Evolutionary conservation across 2,797 vertebrate genomes (phyloP), one percentile per base, ranked within the genome.

Genomic region (Chaetophractus vellerosus): DNA sequence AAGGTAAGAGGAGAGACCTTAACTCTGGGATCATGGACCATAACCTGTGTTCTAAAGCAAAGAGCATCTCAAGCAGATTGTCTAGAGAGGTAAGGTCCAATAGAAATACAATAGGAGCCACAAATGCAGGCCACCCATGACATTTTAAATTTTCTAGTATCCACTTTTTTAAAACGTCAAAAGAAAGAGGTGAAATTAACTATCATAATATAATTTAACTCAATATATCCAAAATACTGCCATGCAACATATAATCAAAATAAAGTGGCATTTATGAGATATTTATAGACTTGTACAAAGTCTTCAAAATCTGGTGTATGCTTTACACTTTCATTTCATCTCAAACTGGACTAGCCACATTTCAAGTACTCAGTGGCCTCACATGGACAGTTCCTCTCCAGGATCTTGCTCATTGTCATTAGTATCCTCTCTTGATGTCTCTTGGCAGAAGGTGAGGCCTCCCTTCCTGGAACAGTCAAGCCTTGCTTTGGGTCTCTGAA

Each of bases 141-240:
- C 9, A 31, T 63, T 74, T 75, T 57, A 86, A 31, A 92, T 59
- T 38, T 89, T 45, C 83, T 55, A 45, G 64, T 55, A 85, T 41
- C 23, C 63, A 63, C 23, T 23, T 82, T 48, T 74, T 57, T 45
- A 45, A 93, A 90, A 94, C 68, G 23, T 23, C 9, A 26, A 64
- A 91, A 52, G 15, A 66, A 76, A 26, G 9, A 38, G 5, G 41
- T 66, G 57, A 82, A 84, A 88, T 80, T 84, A 26, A 64, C 61
- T 63, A 78, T 87, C 82, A 91, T 52, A 80, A 38, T 26, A 82
- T 21, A 59, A 88, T 88, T 7, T 88, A 59, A 91, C 59, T 2
- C 31, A 63, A 63, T 50, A 75, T 66, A 19, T 26, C 59, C 11
- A 63, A 64, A 63, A 28, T 69, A 80, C 57, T 68, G 38, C 74